Base-by-base conservation (phyloP, 1,140 invertebrate species). In the Diabrotica virgifera region DNA sequence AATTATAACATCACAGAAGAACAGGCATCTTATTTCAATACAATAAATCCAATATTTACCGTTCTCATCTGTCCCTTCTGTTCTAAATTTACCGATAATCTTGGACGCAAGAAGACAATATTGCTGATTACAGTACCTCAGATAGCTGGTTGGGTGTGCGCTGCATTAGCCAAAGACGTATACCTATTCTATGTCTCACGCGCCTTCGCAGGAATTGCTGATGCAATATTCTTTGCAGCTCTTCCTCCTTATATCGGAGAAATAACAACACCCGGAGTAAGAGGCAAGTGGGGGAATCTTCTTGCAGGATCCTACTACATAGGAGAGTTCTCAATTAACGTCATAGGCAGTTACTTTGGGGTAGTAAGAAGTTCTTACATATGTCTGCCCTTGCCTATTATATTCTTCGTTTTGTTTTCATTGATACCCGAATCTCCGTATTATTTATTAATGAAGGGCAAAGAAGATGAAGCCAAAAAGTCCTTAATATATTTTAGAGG, bases 301-400 rank as follows among this genome's bases (percentile, higher is more conserved):
- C 82, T 68, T 82, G 78, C 74, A 2, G 59, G 76, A 4, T 80
- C 81, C 11, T 70, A 80, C 7, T 80, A 80, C 53, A 77, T 86
- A 37, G 82, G 80, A 6, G 81, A 85, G 52, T 36, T 75, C 8
- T 37, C 64, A 6, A 74, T 81, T 56, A 85, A 83, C 36, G 70
- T 84, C 12, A 57, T 84, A 8, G 86, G 86, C 1, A 67, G 55
- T 46, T 67, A 54, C 40, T 51, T 64, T 3, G 40, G 56, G 40
- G 56, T 67, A 11, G 10, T 11, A 53, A 38, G 10, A 50, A 59
- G 57, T 11, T n/a, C 62, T n/a, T 67, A 64, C 52, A 57, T 64
- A 6, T 63, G 55, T 36, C 35, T 64, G 5, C 54, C 62, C 3
- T 24, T 63, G 11, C 56, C 56, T 13, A 12, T 67, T 37, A 10